Percentiles rank a stretch among this genome's conserved stretches.
Conservation (phyloP, 2,113 vertebrate species). For the Castor canadensis region DNA sequence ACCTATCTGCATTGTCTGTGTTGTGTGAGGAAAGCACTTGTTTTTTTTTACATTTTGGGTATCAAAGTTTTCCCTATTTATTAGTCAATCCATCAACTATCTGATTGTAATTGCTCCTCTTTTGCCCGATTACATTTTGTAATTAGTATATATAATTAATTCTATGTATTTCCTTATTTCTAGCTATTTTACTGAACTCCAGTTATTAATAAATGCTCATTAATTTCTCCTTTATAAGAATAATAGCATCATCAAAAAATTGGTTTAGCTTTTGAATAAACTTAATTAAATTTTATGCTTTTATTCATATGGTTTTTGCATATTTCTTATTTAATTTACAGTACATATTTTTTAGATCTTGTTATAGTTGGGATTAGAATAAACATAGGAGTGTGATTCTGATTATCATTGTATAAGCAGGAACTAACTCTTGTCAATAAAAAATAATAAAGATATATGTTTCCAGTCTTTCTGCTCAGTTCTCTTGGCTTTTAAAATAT, state of each 20-base stretch:
- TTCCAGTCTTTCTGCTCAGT: neutral
- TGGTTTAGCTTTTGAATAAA: neutral
- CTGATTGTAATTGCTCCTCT: neutral
- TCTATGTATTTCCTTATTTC: conserved; percentile 12
- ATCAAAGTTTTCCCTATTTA: neutral
- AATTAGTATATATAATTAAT: neutral
- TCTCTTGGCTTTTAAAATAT: neutral
- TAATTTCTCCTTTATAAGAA: neutral
- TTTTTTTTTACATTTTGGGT: neutral
- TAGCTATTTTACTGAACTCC: neutral
- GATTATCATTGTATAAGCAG: neutral
- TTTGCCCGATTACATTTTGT: neutral
- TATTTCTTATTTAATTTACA: neutral
- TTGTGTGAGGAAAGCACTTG: neutral
- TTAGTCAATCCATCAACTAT: neutral
- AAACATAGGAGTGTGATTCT: neutral
- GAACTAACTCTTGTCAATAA: neutral
- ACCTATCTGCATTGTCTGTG: neutral
- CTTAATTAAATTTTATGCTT: neutral
- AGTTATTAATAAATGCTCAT: neutral
- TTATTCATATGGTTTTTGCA: neutral
- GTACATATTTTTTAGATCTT: neutral
- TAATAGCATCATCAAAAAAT: neutral
- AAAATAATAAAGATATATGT: neutral
- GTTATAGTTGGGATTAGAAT: neutral